Percentiles rank a stretch among this genome's conserved stretches.
Conservation (phyloP, 2,888 invertebrate species). For the Phortica okadai region DNA sequence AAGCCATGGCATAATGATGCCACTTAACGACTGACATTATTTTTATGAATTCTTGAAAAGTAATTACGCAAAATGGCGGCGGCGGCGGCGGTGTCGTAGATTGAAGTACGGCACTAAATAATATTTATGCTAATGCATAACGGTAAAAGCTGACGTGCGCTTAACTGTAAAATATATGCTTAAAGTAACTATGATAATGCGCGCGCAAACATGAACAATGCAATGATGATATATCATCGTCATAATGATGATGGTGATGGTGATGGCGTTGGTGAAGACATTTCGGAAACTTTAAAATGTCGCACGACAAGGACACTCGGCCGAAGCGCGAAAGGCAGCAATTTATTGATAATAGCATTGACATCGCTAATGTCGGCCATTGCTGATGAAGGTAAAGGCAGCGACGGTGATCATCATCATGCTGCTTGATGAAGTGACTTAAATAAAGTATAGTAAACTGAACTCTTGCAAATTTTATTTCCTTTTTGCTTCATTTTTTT, state of each 20-base stretch:
- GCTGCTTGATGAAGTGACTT: neutral
- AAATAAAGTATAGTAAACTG: too few species aligned
- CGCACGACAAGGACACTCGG: neutral
- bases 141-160: conserved; percentile 13
- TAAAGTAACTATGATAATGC: conserved; percentile 7
- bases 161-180: conserved; percentile 24
- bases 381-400: neutral
- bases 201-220: neutral
- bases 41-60: conserved; percentile 23
- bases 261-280: neutral
- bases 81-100: neutral
- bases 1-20: conserved; percentile 14
- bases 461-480: too few species aligned
- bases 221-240: neutral
- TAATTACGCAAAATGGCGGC: conserved; percentile 10
- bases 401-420: neutral
- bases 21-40: conserved; percentile 10
- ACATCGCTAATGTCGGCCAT: neutral
- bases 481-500: too few species aligned
- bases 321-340: neutral
- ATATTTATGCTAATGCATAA: conserved; percentile 30
- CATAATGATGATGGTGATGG: neutral
- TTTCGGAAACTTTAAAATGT: neutral
- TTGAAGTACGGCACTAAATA: neutral
- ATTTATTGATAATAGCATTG: neutral